Base-by-base conservation (phyloP, 2,888 invertebrate species). In the Pharmacophagus antenor region DNA sequence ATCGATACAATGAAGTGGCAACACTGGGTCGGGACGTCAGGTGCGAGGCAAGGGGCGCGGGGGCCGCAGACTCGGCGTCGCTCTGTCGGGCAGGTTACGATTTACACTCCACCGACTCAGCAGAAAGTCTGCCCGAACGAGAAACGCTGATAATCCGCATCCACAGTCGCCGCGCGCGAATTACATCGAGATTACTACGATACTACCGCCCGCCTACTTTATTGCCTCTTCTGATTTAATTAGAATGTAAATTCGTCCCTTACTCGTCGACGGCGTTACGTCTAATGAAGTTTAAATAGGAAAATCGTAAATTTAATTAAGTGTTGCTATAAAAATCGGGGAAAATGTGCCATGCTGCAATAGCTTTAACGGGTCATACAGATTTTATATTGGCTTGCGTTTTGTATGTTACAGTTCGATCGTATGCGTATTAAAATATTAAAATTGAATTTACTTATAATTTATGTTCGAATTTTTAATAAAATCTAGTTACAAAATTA, bases 51-150 rank as follows among this genome's bases (percentile, higher is more conserved):
- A 67, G 80, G 70, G 76, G 77, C 61, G 77, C 67, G 64, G 69
- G 69, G 63, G 52, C 66, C 71, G 71, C 76, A 76, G 77, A 72
- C 77, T 70, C 74, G 90, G 90, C 90, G 90, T 78, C 90, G 81
- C 82, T 74, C 70, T 79, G 90, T 77, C 90, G 90, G 89, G 88
- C 90, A 90, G 90, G 90, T 90, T 90, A 88, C 88, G 90, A 90
- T 90, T 90, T 90, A 90, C 90, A 87, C 89, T 82, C 89, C 78
- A 85, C 88, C 77, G 80, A 84, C 84, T 90, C 90, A 90, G 90
- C 90, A 87, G 82, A 90, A 88, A 85, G 79, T 82, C 79, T 77
- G 80, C 79, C 79, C 81, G 79, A 70, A 79, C 80, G 80, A 83
- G 85, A 88, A 88, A 77, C 79, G 88, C 89, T 89, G 89, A 88